phyloP scores from a whole-genome alignment of 2,797 vertebrate genomes.

The Ciconia nigra region DNA sequence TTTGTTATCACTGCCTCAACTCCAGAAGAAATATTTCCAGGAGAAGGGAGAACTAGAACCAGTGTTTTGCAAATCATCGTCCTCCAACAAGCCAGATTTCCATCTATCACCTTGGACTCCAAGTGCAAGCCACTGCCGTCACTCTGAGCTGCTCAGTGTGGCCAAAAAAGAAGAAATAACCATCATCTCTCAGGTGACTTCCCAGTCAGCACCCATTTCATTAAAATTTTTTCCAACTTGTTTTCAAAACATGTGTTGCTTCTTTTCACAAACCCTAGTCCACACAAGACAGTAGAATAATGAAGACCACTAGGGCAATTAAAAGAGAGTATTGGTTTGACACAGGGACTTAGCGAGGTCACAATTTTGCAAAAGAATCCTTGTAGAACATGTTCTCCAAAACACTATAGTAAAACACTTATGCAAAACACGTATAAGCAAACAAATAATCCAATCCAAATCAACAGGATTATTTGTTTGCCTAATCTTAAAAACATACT shows the following conservation, averaged over 20 bases:
- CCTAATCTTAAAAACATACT: background rate
- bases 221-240: too few species aligned
- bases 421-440: background rate
- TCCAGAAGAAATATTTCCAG: background rate
- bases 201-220: background rate
- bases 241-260: background rate
- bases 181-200: background rate
- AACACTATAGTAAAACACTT: background rate
- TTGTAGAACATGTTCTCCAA: accelerated
- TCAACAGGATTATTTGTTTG: background rate
- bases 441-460: background rate
- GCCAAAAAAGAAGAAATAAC: background rate
- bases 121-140: background rate
- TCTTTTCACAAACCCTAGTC: background rate
- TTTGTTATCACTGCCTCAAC: background rate
- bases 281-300: background rate
- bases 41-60: background rate
- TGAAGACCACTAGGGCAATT: background rate
- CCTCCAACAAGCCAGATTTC: background rate
- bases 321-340: background rate
- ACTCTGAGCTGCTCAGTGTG: background rate
- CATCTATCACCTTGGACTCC: background rate
- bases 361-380: background rate
- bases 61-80: background rate
- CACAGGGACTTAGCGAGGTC: background rate